A percentile compares a stretch with the other conserved stretches of the same genome.
These are phyloP conservation scores for Bovichtus variegatus DNA, from an alignment of 2,797 vertebrate genomes.

Conservation along the genomic window DNA sequence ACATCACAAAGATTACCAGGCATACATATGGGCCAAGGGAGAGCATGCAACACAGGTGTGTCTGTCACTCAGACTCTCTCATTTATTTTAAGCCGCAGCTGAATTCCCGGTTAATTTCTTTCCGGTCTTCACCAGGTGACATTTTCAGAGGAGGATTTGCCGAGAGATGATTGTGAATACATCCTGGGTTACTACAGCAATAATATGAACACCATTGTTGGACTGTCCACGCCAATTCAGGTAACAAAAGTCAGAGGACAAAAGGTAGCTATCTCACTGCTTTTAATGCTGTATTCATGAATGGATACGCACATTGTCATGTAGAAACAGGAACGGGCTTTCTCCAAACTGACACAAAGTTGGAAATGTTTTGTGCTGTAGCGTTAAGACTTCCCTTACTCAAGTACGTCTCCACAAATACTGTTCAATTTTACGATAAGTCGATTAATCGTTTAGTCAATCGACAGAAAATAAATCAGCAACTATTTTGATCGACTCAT, in stretches of 20 bases:
- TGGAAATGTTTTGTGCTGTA: background rate
- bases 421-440: background rate
- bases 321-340: background rate
- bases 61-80: background rate
- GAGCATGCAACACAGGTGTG: constrained; percentile 84
- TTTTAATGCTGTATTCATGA: background rate
- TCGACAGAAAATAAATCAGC: too few species aligned
- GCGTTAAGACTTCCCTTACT: background rate
- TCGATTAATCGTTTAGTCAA: too few species aligned
- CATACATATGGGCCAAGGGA: constrained; percentile 94
- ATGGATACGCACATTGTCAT: background rate
- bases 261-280: background rate
- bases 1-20: constrained; percentile 94
- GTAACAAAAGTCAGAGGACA: constrained; percentile 71
- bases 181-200: constrained; percentile 96
- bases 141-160: constrained; percentile 94
- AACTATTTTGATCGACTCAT: too few species aligned
- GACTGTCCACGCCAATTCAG: constrained; percentile 94
- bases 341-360: background rate
- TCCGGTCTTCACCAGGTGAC: constrained; percentile 83
- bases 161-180: constrained; percentile 93
- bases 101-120: constrained; percentile 1
- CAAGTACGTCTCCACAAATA: background rate
- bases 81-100: background rate
- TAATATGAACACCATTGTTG: constrained; percentile 91